Evolutionary conservation across 1,140 invertebrate genomes (phyloP), one percentile per base, ranked within the genome.

Genomic region (Drosophila lacteicornis): DNA sequence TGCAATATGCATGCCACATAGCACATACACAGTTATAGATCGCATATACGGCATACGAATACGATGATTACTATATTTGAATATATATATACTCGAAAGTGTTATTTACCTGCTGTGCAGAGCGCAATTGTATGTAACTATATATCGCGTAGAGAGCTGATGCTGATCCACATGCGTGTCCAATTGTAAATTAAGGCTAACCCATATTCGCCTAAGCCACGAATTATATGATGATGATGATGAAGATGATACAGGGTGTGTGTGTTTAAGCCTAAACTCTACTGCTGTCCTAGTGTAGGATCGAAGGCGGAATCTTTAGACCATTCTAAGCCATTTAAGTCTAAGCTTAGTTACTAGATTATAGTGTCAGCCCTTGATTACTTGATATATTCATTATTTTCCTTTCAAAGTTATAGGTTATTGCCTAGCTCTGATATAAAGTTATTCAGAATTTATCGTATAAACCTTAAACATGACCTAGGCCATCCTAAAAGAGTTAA

Each of bases 91-190:
- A 90, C 85, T 90, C 85, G 77, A 80, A 90, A 88, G 84, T 90
- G 85, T 90, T 90, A 90, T 90, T 91, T 91, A 91, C 90, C 88
- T 91, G 90, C 90, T 91, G 90, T 91, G 90, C 90, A 91, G 90
- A 87, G 90, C 84, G 90, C 90, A 91, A 90, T 90, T 90, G 86
- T 90, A 90, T 84, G 81, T 88, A 88, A 84, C 78, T 86, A 86
- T 80, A 77, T 66, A 55, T 55, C 53, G 53, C 66, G 65, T 69
- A 87, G 85, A 88, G 69, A 84, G 80, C 85, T 83, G 85, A 88
- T 88, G 80, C 85, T 83, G 85, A 88, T 88, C 85, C 84, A 90
- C 80, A 90, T 88, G 81, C 85, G 82, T 88, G 84, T 88, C 84
- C 84, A 88, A 88, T 74, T 88, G 84, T 88, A 88, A 90, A 81